phyloP scores from a whole-genome alignment of 2,113 vertebrate species.

The Thermophis baileyi region DNA sequence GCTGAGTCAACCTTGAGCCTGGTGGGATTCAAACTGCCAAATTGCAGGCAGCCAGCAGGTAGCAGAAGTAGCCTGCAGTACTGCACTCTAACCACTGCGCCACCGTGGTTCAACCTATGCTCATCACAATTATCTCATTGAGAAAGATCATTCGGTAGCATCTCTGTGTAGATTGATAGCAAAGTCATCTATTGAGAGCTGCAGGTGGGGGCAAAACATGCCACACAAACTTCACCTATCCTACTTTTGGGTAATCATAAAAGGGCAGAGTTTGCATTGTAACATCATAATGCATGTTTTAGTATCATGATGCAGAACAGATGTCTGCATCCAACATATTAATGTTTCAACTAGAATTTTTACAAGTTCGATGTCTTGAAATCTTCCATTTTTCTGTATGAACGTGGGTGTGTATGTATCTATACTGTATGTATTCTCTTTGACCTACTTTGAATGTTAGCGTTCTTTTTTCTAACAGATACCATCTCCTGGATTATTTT shows the following conservation, averaged over 20 bases:
- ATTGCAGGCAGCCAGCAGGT: too few relatives aligned
- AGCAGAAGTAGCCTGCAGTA: too few relatives aligned
- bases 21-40: too few relatives aligned
- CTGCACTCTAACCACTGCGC: too few relatives aligned
- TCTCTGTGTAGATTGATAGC: neutral
- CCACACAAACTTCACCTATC: neutral
- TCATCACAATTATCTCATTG: neutral
- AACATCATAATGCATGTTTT: neutral
- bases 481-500: conserved; percentile 29
- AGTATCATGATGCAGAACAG: neutral
- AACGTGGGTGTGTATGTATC: neutral
- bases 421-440: conserved; percentile 18
- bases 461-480: conserved; percentile 42
- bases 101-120: neutral
- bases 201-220: neutral
- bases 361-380: conserved; percentile 1
- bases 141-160: neutral
- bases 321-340: neutral
- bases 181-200: neutral
- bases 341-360: neutral
- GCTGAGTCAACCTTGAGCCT: too few relatives aligned
- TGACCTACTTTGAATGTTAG: conserved; percentile 49
- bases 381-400: conserved; percentile 2
- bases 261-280: neutral
- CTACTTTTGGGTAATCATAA: neutral